A percentile compares a stretch with the other conserved stretches of the same genome.
Conservation (phyloP, 2,888 invertebrate genomes). For the Cryptosula pallasiana region DNA sequence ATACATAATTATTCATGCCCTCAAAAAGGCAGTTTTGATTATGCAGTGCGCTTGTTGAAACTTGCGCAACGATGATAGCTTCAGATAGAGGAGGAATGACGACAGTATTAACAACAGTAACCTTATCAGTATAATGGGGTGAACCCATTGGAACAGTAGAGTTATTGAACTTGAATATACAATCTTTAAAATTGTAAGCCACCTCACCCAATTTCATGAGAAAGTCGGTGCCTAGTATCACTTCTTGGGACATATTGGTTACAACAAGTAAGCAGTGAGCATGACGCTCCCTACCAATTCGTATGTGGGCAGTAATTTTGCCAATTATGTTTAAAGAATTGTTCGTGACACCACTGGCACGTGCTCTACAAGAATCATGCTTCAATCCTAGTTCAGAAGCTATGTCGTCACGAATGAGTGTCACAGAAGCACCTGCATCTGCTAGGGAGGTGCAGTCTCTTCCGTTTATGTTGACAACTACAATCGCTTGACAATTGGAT, state of each 20-base stretch:
- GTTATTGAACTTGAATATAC: too few relatives aligned
- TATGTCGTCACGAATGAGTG: not conserved
- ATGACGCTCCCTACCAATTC: not conserved
- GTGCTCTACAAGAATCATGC: too few relatives aligned
- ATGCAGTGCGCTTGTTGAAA: too few relatives aligned
- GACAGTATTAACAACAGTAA: not conserved
- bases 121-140: not conserved
- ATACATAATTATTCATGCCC: too few relatives aligned
- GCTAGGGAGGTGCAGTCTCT: too few relatives aligned
- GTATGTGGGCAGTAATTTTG: not conserved
- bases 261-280: not conserved
- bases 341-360: not conserved
- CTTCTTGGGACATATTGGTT: not conserved
- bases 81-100: not conserved
- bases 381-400: too few relatives aligned
- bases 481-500: too few relatives aligned
- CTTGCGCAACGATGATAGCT: not conserved
- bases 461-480: too few relatives aligned
- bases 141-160: not conserved
- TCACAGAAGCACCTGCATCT: too few relatives aligned
- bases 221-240: not conserved
- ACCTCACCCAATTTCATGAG: not conserved
- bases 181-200: too few relatives aligned
- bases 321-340: not conserved
- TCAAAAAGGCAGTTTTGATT: too few relatives aligned